These are phyloP conservation scores for Philhelius pedissequus DNA, from an alignment of 2,888 invertebrate genomes.

Conservation along the genomic window DNA sequence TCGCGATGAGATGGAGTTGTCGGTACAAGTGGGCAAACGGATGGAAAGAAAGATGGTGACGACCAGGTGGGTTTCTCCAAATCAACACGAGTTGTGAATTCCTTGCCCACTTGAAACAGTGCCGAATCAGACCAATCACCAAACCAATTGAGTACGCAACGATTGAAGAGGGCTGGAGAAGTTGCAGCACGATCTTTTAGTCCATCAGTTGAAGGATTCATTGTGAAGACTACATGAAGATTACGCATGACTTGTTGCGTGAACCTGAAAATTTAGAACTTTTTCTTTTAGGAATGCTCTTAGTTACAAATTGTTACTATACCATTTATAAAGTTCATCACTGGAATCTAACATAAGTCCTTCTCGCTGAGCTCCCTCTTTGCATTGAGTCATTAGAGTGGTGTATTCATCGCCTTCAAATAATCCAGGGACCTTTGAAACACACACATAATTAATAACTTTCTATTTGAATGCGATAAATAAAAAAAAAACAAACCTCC, in stretches of 20 bases:
- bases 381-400: conserved; percentile 99
- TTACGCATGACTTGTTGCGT: conserved; percentile 99
- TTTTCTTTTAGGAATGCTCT: not conserved
- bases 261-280: conserved; percentile 80
- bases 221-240: conserved; percentile 99
- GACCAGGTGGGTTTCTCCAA: conserved; percentile 92
- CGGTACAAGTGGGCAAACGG: conserved; percentile 88
- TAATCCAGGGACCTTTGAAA: conserved; percentile 88
- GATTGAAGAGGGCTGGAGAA: conserved; percentile 98
- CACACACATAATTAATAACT: not conserved
- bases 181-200: conserved; percentile 99
- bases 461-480: conserved; percentile 61
- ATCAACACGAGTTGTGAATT: conserved; percentile 97
- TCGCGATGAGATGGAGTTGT: conserved; percentile 91
- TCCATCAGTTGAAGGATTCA: conserved; percentile 99
- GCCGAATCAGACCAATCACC: conserved; percentile 99
- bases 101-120: conserved; percentile 95
- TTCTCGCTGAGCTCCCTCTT: conserved; percentile 98
- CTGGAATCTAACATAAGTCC: conserved; percentile 99
- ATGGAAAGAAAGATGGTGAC: conserved; percentile 94
- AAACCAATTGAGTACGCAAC: conserved; percentile 99
- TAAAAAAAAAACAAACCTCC: conserved; percentile 81
- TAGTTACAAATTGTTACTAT: not conserved
- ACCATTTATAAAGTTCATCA: conserved; percentile 99
- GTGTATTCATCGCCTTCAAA: conserved; percentile 99